Percentiles rank a stretch among this genome's conserved stretches.
Evolutionary conservation across 2,888 invertebrate species (phyloP).

Genomic region (Gibbula magus): DNA sequence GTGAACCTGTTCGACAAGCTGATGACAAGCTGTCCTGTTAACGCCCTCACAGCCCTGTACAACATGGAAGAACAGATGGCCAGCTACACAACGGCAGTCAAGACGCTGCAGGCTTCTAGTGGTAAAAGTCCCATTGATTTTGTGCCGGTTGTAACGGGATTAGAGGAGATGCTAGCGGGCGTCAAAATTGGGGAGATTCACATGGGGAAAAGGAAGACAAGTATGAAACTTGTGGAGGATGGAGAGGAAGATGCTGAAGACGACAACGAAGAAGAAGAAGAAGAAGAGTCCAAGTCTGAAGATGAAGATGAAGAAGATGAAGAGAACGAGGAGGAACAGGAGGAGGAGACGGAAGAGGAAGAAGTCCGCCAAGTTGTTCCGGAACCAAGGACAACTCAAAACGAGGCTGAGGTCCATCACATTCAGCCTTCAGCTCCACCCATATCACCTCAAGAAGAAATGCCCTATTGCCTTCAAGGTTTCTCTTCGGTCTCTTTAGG

Average conservation of each 20-base stretch:
- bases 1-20: conserved; percentile 1
- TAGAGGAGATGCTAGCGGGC: neutral
- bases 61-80: neutral
- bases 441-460: neutral
- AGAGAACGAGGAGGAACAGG: neutral
- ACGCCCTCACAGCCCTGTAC: neutral
- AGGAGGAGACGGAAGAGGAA: neutral
- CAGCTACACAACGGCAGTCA: neutral
- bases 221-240: neutral
- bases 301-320: neutral
- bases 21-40: neutral
- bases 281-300: neutral
- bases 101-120: neutral
- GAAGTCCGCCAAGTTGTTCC: neutral
- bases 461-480: neutral
- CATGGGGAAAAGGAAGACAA: neutral
- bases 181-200: neutral
- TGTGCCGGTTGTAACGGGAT: neutral
- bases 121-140: conserved; percentile 4
- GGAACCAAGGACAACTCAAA: neutral
- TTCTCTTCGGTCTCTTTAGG: neutral
- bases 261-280: neutral
- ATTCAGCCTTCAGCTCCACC: neutral
- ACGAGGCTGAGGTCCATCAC: neutral
- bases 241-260: neutral